Conservation (phyloP, 2,113 vertebrate genomes). For the Plectropomus leopardus region DNA sequence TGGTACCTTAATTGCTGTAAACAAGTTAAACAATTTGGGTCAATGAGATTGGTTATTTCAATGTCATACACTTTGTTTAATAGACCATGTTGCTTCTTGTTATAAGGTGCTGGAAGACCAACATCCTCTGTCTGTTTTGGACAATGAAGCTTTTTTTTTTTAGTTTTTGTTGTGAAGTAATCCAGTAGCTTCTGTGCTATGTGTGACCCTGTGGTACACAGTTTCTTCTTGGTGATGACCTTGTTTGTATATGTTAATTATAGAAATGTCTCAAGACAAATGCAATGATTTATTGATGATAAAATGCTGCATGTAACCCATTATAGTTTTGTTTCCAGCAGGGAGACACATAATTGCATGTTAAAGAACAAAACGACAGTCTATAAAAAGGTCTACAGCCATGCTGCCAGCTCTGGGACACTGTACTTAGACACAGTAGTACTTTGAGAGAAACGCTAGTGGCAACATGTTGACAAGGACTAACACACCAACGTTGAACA, state of each 20-base stretch:
- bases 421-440: neutral
- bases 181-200: neutral
- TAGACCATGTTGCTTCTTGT: neutral
- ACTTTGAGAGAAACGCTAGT: slow-evolving; percentile 3
- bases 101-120: neutral
- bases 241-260: slow-evolving; percentile 23
- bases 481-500: neutral
- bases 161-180: neutral
- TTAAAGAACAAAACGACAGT: neutral
- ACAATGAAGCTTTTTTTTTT: no score
- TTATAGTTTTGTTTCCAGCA: slow-evolving; percentile 10
- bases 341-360: neutral
- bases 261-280: slow-evolving; percentile 16
- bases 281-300: slow-evolving; percentile 42
- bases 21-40: neutral
- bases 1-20: neutral
- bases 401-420: neutral
- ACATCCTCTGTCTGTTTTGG: neutral
- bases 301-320: slow-evolving; percentile 1
- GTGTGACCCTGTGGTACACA: neutral
- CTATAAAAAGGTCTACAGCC: neutral
- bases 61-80: neutral
- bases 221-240: neutral
- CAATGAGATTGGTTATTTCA: neutral
- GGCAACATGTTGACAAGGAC: neutral